These are phyloP conservation scores for Tinamus guttatus DNA, from an alignment of 2,113 vertebrate species.

Conservation along the genomic window DNA sequence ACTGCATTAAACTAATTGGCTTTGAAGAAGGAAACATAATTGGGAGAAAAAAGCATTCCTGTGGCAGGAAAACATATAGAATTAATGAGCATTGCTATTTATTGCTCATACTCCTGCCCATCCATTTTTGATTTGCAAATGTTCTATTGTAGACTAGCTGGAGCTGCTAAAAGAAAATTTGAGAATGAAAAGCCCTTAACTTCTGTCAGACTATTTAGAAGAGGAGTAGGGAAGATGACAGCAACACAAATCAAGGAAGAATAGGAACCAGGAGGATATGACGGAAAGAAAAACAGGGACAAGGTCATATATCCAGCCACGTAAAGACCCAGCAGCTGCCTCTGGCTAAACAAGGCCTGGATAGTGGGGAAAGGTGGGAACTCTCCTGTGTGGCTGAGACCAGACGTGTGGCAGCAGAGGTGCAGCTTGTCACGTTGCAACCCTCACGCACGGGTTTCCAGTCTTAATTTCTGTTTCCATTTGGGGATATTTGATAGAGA, in stretches of 20 bases:
- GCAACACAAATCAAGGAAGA: not conserved
- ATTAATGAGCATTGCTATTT: not conserved
- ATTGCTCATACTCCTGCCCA: not conserved
- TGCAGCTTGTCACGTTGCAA: not conserved
- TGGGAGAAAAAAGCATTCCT: not conserved
- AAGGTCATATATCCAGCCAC: not conserved
- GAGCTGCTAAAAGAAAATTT: not conserved
- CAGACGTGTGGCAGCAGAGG: not conserved
- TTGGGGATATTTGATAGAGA: not conserved
- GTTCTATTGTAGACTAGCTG: not conserved
- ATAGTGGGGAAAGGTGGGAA: not conserved
- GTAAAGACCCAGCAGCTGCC: not conserved
- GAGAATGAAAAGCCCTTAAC: not conserved
- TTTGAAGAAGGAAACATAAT: slow-evolving; percentile 49
- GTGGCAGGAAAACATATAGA: not conserved
- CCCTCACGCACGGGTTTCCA: not conserved
- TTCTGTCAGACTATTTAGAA: not conserved
- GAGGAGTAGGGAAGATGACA: not conserved
- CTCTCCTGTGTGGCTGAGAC: not conserved
- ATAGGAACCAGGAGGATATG: not conserved
- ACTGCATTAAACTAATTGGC: slow-evolving; percentile 16
- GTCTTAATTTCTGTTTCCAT: not conserved
- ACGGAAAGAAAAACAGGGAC: not conserved
- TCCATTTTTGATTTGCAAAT: not conserved
- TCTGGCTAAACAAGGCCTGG: not conserved